Base-by-base conservation (phyloP, 2,113 vertebrate species). In the Phyllostomus hastatus region DNA sequence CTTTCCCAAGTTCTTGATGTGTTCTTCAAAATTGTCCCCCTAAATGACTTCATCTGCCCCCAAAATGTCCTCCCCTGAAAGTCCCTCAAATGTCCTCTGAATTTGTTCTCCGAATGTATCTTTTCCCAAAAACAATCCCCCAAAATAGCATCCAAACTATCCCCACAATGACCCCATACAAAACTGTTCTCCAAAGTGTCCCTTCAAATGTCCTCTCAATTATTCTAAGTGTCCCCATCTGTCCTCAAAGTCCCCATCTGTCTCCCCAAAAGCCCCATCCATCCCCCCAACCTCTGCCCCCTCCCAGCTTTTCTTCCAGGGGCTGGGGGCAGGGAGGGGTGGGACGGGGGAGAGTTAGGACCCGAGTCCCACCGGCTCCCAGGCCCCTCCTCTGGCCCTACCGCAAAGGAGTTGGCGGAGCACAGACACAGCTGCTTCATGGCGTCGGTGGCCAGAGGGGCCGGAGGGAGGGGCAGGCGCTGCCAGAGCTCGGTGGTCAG, bases 391-490 rank as follows among this genome's bases (percentile, higher is more conserved):
- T 84, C 72, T 91, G 97, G 97, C 99, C 99, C 70, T 99, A 99
- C 99, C 98, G 98, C 98, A 76, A 99, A 99, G 92, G 97, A 98
- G 94, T 98, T 88, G 97, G 98, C 98, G 64, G 99, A 97, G 97
- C 99, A 99, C 73, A 99, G 97, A 97, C 99, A 99, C 98, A 99
- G 98, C 95, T 98, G 98, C 98, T 99, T 99, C 99, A 99, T 99
- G 98, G 99, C 98, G 98, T 89, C 97, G 97, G 97, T 35, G 57
- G 66, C 69, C 10, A n/a, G 66, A 35, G 59, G 15, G 79, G 59
- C 81, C 26, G 43, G 17, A 43, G 72, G 31, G 57, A 35, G 66
- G 82, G 41, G 46, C 48, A 6, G 10, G 64, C 50, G 15, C 52
- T 8, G 72, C 54, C 5, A 0, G 41, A 50, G 83, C 31, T 16